phyloP scores from a whole-genome alignment of 2,113 vertebrate genomes.

The Platysteira castanea region DNA sequence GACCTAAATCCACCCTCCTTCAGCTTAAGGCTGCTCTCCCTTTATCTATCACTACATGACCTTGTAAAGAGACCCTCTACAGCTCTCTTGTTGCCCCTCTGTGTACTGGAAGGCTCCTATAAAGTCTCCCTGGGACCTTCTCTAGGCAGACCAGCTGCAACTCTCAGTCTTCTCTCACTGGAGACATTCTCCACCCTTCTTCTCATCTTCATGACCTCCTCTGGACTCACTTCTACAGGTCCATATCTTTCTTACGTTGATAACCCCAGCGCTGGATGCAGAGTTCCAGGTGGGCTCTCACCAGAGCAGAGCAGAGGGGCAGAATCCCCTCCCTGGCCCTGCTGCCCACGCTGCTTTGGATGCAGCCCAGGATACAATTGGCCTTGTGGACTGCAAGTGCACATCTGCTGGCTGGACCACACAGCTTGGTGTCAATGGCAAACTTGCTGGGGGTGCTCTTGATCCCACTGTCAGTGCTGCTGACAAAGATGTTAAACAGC shows the following conservation, averaged over 20 bases:
- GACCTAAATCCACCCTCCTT: neutral
- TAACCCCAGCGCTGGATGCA: neutral
- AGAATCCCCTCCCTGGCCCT: neutral
- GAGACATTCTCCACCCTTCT: neutral
- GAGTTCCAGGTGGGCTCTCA: neutral
- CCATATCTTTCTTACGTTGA: neutral
- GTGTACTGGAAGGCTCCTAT: fast-evolving
- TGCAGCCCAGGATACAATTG: neutral
- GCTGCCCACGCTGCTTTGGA: neutral
- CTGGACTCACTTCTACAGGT: neutral
- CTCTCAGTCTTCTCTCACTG: neutral
- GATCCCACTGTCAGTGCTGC: neutral
- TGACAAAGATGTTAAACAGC: neutral
- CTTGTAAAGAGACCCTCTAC: neutral
- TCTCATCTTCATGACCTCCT: fast-evolving
- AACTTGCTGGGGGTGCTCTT: neutral
- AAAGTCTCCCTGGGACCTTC: neutral
- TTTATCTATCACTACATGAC: neutral
- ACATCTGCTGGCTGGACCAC: neutral
- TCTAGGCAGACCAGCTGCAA: neutral
- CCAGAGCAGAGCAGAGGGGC: neutral
- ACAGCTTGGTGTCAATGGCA: fast-evolving
- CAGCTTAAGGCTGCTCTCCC: neutral
- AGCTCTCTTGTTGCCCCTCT: neutral
- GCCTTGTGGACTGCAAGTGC: neutral